Conservation (phyloP, 2,113 vertebrate species). For the Colinus virginianus region DNA sequence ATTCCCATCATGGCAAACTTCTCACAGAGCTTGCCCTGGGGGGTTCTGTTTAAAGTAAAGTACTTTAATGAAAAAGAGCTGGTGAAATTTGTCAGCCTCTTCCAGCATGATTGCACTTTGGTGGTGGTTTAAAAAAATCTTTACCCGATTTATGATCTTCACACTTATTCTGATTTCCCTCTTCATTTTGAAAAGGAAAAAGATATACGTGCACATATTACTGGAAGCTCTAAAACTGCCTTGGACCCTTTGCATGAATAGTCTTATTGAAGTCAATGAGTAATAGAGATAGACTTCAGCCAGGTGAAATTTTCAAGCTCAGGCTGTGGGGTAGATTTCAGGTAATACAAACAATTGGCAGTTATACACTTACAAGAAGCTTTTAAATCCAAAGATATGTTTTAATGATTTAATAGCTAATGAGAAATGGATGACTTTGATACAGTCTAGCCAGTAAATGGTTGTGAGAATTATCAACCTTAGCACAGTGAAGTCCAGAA, state of each 20-base stretch:
- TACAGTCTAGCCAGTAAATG: neutral
- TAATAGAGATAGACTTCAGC: constrained; percentile 13
- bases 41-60: constrained; percentile 70
- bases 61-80: constrained; percentile 73
- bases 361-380: neutral
- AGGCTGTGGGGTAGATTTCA: neutral
- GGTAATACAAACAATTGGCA: constrained; percentile 9
- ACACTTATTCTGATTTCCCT: constrained; percentile 29
- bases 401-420: neutral
- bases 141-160: constrained; percentile 52
- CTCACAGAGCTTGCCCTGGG: constrained; percentile 68
- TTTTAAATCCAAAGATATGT: neutral
- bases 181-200: constrained; percentile 59
- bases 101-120: constrained; percentile 44
- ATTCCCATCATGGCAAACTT: constrained; percentile 61
- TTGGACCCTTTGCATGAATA: constrained; percentile 9
- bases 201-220: neutral
- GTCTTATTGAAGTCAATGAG: constrained; percentile 34
- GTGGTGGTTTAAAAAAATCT: constrained; percentile 50
- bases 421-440: neutral
- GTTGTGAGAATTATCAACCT: neutral
- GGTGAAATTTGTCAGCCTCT: constrained; percentile 71
- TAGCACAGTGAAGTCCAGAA: neutral
- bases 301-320: neutral
- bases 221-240: neutral